Percentiles rank a stretch among this genome's conserved stretches.
Evolutionary conservation across 2,888 invertebrate species (phyloP).

Genomic region (Drosophila mimica): DNA sequence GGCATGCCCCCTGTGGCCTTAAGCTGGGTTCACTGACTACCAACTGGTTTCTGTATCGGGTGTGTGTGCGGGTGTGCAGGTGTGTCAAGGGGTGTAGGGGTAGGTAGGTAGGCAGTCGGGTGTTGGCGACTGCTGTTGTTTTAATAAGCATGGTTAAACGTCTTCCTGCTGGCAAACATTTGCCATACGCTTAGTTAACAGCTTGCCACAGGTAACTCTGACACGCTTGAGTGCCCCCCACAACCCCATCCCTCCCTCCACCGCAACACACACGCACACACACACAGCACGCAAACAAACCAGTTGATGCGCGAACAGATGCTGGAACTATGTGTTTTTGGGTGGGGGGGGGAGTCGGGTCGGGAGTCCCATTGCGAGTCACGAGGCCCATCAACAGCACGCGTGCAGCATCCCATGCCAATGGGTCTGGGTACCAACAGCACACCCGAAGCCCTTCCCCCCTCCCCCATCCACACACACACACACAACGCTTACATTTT

Average conservation of each 20-base stretch:
- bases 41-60: conserved; percentile 9
- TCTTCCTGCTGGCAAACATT: conserved; percentile 78
- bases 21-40: conserved; percentile 58
- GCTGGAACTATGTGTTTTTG: background rate
- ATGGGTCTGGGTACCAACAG: conserved; percentile 40
- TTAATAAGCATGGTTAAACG: conserved; percentile 72
- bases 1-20: conserved; percentile 74
- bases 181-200: conserved; percentile 79
- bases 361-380: conserved; percentile 27
- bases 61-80: background rate
- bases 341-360: background rate
- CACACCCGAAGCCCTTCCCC: background rate
- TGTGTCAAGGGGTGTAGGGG: background rate
- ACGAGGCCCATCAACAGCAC: conserved; percentile 73
- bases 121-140: conserved; percentile 47
- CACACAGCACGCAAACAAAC: conserved; percentile 43
- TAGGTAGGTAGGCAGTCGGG: conserved; percentile 5
- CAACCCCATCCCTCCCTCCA: background rate
- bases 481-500: conserved; percentile 52
- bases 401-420: conserved; percentile 69
- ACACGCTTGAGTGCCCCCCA: conserved; percentile 66
- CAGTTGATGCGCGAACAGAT: conserved; percentile 21
- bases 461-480: background rate
- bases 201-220: conserved; percentile 76
- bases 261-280: conserved; percentile 5